Evolutionary conservation across 2,113 vertebrate species (phyloP).

Genomic region (Crypturellus undulatus): DNA sequence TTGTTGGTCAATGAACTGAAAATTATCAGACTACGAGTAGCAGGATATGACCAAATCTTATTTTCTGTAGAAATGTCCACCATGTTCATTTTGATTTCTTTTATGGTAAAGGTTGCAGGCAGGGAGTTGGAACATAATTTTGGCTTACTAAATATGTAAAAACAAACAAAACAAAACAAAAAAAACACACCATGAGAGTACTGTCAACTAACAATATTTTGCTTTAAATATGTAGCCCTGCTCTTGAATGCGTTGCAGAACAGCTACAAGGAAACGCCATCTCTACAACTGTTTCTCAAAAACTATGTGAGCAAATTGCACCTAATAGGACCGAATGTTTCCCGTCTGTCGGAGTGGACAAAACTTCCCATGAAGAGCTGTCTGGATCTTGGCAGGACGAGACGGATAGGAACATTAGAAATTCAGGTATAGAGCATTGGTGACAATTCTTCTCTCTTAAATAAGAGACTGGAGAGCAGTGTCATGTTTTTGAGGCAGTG

Average conservation of each 20-base stretch:
- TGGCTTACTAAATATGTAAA: neutral
- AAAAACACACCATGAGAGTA: too few species aligned
- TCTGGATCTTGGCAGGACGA: neutral
- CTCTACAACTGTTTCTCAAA: neutral
- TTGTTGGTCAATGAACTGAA: neutral
- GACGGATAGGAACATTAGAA: rapidly evolving
- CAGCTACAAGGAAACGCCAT: neutral
- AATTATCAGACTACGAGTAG: neutral
- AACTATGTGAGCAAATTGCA: neutral
- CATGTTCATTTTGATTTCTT: neutral
- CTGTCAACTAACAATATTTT: neutral
- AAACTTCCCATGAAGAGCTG: conserved; percentile 61
- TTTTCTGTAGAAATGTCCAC: neutral
- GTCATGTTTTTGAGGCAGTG: neutral
- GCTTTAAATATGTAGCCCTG: conserved; percentile 73
- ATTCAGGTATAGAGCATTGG: conserved; percentile 55
- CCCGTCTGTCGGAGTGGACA: neutral
- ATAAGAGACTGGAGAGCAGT: rapidly evolving
- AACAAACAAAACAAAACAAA: neutral
- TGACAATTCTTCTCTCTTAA: neutral
- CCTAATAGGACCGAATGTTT: conserved; percentile 34
- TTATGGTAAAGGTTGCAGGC: neutral
- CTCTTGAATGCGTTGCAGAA: conserved; percentile 74
- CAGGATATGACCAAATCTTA: neutral
- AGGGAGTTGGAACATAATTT: rapidly evolving